Evolutionary conservation across 2,113 vertebrate genomes (phyloP), one percentile per base, ranked within the genome.

Genomic region (Pongo pygmaeus): DNA sequence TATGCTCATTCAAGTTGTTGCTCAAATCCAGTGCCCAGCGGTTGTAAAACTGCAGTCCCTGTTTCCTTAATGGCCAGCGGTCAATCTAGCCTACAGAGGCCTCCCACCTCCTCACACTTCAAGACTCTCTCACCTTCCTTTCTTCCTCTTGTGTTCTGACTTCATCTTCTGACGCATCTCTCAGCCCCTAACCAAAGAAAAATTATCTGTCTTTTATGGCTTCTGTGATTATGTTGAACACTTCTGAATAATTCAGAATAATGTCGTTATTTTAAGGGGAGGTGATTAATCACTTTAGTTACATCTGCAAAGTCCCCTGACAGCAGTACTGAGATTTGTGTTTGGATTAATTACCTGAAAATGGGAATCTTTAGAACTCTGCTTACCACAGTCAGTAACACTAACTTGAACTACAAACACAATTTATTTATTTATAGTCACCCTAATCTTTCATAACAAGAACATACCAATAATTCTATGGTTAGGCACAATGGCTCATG

Each of bases 281-380:
- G 4, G 3, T 80, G 22, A 43, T 64, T 83, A 83, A 72, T 50
- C 22, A 52, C 35, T 84, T 89, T 18, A 50, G 89, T 78, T 59
- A 59, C 5, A 43, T 67, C 20, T 84, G 22, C 50, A 79, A 90
- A 52, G 8, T 79, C 35, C 43, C 6, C 61, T 85, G 61, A 90
- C 27, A 30, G 2, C 13, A 70, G 8, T 50, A 43, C 22, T 79
- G 69, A 84, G 35, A 84, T 93, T 69, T 38, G 23, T 57, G 10
- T 43, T 79, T 90, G 38, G 2, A 9, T 79, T 22, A 43, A 85
- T 79, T 40, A 18, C 12, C 30, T 30, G 1, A 30, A 43, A 61
- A 72, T n/a, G 77, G 59, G 70, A 70, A 96, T 46, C 46, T 94
- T 88, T 30, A 88, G 22, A 83, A 93, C 50, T 89, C 25, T 61